Evolutionary conservation across 2,888 invertebrate genomes (phyloP).

Genomic region (Orchesellides sinensis): DNA sequence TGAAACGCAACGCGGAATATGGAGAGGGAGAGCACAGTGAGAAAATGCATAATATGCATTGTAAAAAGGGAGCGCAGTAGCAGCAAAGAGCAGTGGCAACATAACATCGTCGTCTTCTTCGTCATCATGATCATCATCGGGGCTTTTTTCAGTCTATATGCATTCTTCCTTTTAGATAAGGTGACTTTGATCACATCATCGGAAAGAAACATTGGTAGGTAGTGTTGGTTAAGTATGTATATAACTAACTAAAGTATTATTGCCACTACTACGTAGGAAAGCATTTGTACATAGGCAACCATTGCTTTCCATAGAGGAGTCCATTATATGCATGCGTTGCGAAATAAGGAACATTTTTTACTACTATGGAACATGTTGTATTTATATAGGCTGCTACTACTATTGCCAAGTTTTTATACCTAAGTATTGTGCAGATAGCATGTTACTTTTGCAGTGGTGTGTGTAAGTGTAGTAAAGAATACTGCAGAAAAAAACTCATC

Average conservation of each 20-base stretch:
- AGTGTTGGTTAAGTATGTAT: background rate
- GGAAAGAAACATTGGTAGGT: too few species aligned
- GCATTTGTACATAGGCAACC: too few species aligned
- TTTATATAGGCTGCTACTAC: background rate
- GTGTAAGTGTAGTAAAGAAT: conserved; percentile 1
- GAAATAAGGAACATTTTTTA: conserved; percentile 19
- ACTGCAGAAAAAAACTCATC: conserved; percentile 7
- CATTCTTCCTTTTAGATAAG: conserved; percentile 60
- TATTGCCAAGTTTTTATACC: background rate
- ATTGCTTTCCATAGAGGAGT: conserved; percentile 4
- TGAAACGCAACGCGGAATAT: background rate
- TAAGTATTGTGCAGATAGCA: conserved; percentile 22
- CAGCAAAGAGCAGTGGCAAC: conserved; percentile 24
- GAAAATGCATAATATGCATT: conserved; percentile 58
- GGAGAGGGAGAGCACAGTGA: conserved; percentile 24
- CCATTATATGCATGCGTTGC: conserved; percentile 54
- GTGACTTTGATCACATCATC: conserved; percentile 49
- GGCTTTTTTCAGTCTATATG: conserved; percentile 49
- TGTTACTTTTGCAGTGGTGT: background rate
- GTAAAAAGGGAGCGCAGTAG: conserved; percentile 48
- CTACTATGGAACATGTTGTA: conserved; percentile 1
- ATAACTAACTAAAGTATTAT: conserved; percentile 15
- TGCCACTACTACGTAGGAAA: background rate
- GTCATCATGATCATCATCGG: conserved; percentile 21
- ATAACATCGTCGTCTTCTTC: background rate